Percentiles rank a stretch among this genome's conserved stretches.
phyloP scores from a whole-genome alignment of 2,113 vertebrate species.

The Vulpes ferrilata region DNA sequence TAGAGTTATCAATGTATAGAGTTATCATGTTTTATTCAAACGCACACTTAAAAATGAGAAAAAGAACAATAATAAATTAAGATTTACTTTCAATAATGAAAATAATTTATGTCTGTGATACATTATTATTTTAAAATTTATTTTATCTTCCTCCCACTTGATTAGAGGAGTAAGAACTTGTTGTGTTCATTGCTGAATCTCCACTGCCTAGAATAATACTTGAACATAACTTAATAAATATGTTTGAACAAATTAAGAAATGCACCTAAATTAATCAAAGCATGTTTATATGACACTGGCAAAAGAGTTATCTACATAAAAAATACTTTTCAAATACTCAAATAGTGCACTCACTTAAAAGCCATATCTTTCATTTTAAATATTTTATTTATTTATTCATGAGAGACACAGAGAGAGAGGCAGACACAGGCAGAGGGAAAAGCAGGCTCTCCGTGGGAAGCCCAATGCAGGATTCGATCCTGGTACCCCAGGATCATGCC shows the following conservation, averaged over 20 bases:
- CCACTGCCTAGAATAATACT: not conserved
- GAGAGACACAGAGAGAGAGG: too few species aligned
- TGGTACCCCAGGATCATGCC: too few species aligned
- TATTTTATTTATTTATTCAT: too few species aligned
- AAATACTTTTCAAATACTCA: not conserved
- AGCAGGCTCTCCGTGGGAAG: too few species aligned
- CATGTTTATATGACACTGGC: not conserved
- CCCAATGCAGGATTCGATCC: too few species aligned
- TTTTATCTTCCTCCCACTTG: not conserved
- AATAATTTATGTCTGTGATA: not conserved
- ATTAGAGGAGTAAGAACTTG: not conserved
- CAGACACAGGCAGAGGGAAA: too few species aligned
- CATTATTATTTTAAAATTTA: not conserved
- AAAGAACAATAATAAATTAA: slow-evolving; percentile 28
- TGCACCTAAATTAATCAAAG: not conserved
- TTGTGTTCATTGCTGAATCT: not conserved
- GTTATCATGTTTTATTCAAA: not conserved
- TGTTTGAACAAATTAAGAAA: not conserved
- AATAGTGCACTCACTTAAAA: not conserved
- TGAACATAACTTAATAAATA: not conserved
- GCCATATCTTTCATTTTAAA: not conserved
- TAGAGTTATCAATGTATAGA: not conserved
- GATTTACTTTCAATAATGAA: slow-evolving; percentile 1
- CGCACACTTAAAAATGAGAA: not conserved
- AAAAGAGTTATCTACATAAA: not conserved